These are phyloP conservation scores for Darevskia mixta DNA, from an alignment of 2,797 vertebrate species.

Conservation along the genomic window DNA sequence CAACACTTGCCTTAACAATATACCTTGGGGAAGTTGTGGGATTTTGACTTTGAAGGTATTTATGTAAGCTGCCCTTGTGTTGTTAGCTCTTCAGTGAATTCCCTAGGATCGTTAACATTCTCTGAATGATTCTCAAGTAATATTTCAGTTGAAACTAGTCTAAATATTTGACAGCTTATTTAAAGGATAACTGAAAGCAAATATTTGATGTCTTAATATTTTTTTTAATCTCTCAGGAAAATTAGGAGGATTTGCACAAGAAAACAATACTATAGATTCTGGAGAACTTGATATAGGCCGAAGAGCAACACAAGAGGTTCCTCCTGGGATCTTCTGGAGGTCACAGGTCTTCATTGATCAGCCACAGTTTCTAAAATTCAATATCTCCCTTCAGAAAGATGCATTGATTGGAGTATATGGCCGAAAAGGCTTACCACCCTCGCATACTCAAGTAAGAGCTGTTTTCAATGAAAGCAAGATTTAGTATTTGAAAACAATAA, in stretches of 20 bases:
- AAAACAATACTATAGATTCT: conserved; percentile 95
- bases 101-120: conserved; percentile 6
- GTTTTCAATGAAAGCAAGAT: conserved; percentile 21
- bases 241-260: conserved; percentile 85
- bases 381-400: conserved; percentile 98
- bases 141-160: conserved; percentile 53
- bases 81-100: conserved; percentile 47
- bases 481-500: neutral
- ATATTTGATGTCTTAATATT: conserved; percentile 51
- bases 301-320: conserved; percentile 88
- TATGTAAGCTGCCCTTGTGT: conserved; percentile 21
- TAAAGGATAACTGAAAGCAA: conserved; percentile 43
- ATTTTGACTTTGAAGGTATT: conserved; percentile 50
- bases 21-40: conserved; percentile 40
- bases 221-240: conserved; percentile 82
- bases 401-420: conserved; percentile 97
- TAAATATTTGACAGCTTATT: conserved; percentile 47
- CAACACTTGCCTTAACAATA: conserved; percentile 22
- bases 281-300: conserved; percentile 94
- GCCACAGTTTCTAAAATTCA: conserved; percentile 97
- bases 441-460: conserved; percentile 93
- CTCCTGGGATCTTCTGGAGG: conserved; percentile 96
- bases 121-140: conserved; percentile 41
- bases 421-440: conserved; percentile 94
- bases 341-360: conserved; percentile 92